Conservation (phyloP, 2,113 vertebrate species). For the Gallinago jamesoni region DNA sequence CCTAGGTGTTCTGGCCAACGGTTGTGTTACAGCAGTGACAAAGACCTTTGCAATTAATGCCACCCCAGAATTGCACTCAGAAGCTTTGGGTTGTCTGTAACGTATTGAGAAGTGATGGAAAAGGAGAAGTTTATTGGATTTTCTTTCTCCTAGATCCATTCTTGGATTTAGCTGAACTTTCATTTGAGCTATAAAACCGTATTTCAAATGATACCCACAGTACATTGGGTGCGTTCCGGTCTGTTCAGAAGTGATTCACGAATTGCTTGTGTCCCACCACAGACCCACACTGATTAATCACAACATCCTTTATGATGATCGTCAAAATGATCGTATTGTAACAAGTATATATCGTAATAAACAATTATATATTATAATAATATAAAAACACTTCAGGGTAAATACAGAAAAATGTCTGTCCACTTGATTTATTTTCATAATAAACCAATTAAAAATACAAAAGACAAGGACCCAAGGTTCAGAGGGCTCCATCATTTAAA, state of each 20-base stretch:
- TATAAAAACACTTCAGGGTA: not conserved
- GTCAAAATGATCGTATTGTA: not conserved
- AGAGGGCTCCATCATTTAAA: conserved; percentile 78
- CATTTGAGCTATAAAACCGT: not conserved
- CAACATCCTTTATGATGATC: fast-evolving
- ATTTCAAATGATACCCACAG: not conserved
- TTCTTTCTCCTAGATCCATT: not conserved
- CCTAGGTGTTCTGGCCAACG: not conserved
- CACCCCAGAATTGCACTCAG: fast-evolving
- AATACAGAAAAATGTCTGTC: conserved; percentile 62
- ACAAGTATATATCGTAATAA: too few relatives aligned
- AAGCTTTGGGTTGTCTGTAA: not conserved
- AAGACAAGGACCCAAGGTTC: conserved; percentile 64
- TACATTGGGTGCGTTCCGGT: fast-evolving
- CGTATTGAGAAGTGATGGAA: fast-evolving
- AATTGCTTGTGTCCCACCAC: not conserved
- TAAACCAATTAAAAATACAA: conserved; percentile 87
- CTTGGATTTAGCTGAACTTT: not conserved
- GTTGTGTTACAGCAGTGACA: not conserved
- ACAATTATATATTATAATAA: not conserved
- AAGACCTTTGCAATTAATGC: fast-evolving
- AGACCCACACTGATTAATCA: not conserved
- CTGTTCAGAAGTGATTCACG: not conserved
- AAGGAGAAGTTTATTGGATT: not conserved
- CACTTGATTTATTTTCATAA: conserved; percentile 83